Evolutionary conservation across 2,888 invertebrate genomes (phyloP), one percentile per base, ranked within the genome.

Genomic region (Thysanoteuthis rhombus): DNA sequence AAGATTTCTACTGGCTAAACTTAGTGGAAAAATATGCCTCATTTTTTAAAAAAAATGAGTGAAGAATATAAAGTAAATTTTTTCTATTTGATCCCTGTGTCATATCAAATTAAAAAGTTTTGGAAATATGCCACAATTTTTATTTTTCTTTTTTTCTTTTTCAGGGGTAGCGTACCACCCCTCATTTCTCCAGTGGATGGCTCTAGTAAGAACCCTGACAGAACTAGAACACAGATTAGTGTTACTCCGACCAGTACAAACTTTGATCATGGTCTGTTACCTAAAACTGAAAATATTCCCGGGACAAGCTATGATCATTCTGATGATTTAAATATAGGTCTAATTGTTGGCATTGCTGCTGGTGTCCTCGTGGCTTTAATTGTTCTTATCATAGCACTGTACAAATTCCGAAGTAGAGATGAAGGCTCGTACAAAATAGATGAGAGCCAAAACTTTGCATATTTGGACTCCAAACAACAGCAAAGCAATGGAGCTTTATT

Each of bases 391-490:
- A 98, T 99, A 94, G 96, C 96, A 36, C 94, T 97, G 93, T 97
- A 96, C 95, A 97, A 97, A 94, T 97, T 96, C 94, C 95, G 96
- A 47, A 96, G 96, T 96, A 98, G 98, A 94, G 98, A 98, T 93
- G 99, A 99, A 97, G 98, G 98, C n/a, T 98, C 98, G 93, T 99
- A 99, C 97, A 99, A 99, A 97, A 98, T 99, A 94, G 99, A 99
- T 96, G 98, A 99, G 95, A 98, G 98, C 96, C 98, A 98, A 96
- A 98, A 98, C 96, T 98, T 98, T 95, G 95, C 96, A 39, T 95
- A 96, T 94, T 94, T 96, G 94, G 96, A 96, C 94, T 95, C 96
- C 45, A 96, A 96, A 94, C 96, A 96, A 93, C 95, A 96, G 92
- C 95, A 95, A 93, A 95, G 95, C 47, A 96, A 96, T 95, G 96